phyloP scores from a whole-genome alignment of 2,888 invertebrate species.

The Machimus rusticus region DNA sequence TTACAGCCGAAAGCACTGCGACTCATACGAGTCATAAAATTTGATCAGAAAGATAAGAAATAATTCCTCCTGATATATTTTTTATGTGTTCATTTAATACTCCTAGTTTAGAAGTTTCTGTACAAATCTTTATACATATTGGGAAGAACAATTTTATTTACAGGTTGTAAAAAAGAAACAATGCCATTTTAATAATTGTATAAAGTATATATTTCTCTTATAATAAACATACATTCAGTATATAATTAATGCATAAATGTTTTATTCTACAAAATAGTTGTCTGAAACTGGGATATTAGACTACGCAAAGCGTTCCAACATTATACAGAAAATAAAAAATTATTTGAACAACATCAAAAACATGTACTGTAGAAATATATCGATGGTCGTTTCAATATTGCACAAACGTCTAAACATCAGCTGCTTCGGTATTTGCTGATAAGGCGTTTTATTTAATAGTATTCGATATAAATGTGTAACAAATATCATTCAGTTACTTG shows the following conservation, averaged over 20 bases:
- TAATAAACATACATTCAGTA: background rate
- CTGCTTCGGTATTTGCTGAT: background rate
- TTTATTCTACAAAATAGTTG: background rate
- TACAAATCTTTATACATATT: background rate
- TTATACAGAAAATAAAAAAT: background rate
- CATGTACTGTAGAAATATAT: background rate
- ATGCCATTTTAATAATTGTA: background rate
- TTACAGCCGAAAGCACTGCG: too few species aligned
- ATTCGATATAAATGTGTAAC: background rate
- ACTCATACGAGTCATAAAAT: too few species aligned
- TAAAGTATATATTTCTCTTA: background rate
- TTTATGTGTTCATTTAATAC: background rate
- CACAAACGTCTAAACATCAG: background rate
- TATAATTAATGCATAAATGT: background rate
- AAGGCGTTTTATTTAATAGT: background rate
- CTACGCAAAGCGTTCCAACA: background rate
- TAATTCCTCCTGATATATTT: too few species aligned
- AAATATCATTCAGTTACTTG: background rate
- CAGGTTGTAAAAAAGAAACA: background rate
- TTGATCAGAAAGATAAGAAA: too few species aligned
- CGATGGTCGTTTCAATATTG: background rate
- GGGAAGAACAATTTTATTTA: background rate
- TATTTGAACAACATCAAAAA: background rate
- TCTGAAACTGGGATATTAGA: background rate
- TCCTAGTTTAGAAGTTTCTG: background rate